Evolutionary conservation across 2,888 invertebrate species (phyloP).

Genomic region (Tipula lateralis): DNA sequence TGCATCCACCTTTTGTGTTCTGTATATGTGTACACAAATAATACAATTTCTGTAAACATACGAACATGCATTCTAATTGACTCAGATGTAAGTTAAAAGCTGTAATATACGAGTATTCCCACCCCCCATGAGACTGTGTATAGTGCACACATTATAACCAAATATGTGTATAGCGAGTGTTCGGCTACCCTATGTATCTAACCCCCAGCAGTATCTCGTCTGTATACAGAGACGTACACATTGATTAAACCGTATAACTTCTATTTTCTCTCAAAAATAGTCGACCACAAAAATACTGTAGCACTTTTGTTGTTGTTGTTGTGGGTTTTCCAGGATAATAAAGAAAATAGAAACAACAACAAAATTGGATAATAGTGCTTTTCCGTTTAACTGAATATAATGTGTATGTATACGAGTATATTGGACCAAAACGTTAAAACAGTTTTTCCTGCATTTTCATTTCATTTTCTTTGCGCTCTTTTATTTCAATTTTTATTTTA

Average conservation of each 20-base stretch:
- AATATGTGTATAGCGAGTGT: background rate
- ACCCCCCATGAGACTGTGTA: background rate
- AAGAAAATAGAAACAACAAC: background rate
- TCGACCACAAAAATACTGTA: background rate
- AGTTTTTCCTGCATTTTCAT: slow-evolving; percentile 14
- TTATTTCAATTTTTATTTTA: background rate
- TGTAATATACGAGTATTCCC: background rate
- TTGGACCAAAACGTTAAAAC: background rate
- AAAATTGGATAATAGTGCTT: background rate
- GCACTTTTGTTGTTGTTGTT: background rate
- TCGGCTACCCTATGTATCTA: background rate
- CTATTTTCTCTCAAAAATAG: background rate
- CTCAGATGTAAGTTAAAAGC: background rate
- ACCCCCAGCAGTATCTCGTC: background rate
- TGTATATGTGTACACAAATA: background rate
- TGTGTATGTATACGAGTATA: background rate
- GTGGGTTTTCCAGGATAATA: background rate
- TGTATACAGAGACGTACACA: background rate
- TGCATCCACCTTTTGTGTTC: background rate
- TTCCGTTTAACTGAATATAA: background rate
- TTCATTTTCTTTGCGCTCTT: slow-evolving; percentile 5
- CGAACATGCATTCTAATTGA: background rate
- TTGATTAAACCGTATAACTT: slow-evolving; percentile 2
- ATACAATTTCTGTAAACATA: background rate
- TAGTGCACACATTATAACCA: background rate